Evolutionary conservation across 2,888 invertebrate species (phyloP).

Genomic region (Teleogryllus oceanicus): DNA sequence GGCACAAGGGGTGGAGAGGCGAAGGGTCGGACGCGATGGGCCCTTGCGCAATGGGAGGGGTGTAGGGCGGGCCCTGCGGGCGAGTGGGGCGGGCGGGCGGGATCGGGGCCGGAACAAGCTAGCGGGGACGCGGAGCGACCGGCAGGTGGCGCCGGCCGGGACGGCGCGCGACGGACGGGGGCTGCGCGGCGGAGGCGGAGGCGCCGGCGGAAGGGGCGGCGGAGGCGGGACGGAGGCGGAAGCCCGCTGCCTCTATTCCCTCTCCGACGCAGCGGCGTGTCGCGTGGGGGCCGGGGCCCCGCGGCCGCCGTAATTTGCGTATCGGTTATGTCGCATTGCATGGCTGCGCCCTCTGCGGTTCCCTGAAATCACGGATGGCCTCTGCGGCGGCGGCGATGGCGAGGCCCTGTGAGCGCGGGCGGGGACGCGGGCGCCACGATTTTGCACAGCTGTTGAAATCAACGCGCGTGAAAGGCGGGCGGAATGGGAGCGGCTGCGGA

Average conservation of each 20-base stretch:
- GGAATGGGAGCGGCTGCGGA: too few relatives aligned
- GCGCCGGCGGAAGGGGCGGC: background rate
- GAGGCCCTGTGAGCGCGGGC: background rate
- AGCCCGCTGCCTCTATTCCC: background rate
- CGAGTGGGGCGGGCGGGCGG: background rate
- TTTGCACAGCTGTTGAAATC: background rate
- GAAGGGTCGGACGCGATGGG: background rate
- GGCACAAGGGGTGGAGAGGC: background rate
- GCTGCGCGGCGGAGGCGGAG: background rate
- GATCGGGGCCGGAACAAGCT: background rate
- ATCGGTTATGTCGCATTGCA: slow-evolving; percentile 9
- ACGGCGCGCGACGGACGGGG: background rate
- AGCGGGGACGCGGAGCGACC: background rate
- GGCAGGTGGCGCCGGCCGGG: background rate
- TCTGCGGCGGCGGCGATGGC: background rate
- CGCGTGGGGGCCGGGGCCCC: too few relatives aligned
- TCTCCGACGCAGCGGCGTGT: background rate
- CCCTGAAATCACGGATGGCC: background rate
- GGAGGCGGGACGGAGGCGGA: background rate
- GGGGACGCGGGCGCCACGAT: background rate
- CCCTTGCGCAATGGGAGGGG: background rate
- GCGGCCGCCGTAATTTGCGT: background rate
- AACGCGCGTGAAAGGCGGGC: too few relatives aligned
- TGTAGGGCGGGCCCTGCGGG: background rate
- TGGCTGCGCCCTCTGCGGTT: background rate